Conservation (phyloP, 1,140 invertebrate species). For the Eriosoma lanigerum region DNA sequence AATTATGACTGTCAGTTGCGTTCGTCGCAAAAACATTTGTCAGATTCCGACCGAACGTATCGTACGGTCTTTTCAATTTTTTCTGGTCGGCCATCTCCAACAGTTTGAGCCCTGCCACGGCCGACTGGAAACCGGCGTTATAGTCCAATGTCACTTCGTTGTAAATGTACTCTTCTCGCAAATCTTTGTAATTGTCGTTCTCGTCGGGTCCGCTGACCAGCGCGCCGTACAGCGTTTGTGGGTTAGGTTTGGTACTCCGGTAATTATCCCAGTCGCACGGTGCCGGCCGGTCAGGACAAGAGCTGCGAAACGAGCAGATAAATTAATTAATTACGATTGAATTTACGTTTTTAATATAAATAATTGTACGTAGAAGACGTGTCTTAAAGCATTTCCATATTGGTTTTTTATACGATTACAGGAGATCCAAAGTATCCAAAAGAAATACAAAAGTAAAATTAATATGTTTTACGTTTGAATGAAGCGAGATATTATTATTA, state of each 20-base stretch:
- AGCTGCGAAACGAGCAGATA: slow-evolving; percentile 57
- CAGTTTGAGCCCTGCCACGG: slow-evolving; percentile 60
- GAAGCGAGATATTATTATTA: too few species aligned
- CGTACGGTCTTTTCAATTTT: neutral
- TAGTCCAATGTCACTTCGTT: slow-evolving; percentile 66
- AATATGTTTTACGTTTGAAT: too few species aligned
- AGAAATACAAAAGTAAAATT: too few species aligned
- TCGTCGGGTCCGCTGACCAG: slow-evolving; percentile 64
- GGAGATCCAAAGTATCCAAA: too few species aligned
- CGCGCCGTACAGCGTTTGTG: slow-evolving; percentile 63
- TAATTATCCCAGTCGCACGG: slow-evolving; percentile 63
- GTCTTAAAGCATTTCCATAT: too few species aligned
- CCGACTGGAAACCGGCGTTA: slow-evolving; percentile 65
- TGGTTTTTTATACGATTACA: too few species aligned
- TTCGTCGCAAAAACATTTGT: neutral
- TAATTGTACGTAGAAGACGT: too few species aligned
- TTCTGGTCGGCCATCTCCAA: slow-evolving; percentile 52
- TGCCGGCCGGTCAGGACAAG: slow-evolving; percentile 61
- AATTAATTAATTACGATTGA: too few species aligned
- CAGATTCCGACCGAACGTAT: neutral
- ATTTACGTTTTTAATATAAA: too few species aligned
- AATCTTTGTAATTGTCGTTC: slow-evolving; percentile 62
- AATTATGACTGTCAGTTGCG: neutral
- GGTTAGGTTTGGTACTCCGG: slow-evolving; percentile 60
- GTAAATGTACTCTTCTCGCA: slow-evolving; percentile 62